Percentiles rank a stretch among this genome's conserved stretches.
Conservation (phyloP, 35 echinoderm and acorn worm species). For the Apostichopus parvimensis region DNA sequence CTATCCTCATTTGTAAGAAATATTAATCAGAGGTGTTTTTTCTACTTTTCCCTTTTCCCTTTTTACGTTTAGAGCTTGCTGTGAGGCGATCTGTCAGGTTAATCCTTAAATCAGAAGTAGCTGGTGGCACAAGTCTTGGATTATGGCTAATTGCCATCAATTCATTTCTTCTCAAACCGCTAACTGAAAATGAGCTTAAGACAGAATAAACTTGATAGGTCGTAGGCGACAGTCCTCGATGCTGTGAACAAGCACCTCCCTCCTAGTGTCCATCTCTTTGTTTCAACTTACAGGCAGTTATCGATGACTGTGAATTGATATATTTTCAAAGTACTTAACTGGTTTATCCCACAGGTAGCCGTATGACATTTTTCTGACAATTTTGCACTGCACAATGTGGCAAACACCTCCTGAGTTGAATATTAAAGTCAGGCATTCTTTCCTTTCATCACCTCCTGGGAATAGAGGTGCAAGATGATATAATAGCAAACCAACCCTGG, state of each 20-base stretch:
- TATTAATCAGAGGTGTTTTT: too few species aligned
- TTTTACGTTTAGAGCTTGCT: too few species aligned
- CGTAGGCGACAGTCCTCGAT: neutral
- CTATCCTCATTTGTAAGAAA: too few species aligned
- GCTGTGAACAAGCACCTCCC: neutral
- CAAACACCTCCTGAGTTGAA: neutral
- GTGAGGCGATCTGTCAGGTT: neutral
- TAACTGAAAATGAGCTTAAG: neutral
- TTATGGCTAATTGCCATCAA: neutral
- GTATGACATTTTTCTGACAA: neutral
- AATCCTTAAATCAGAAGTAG: neutral
- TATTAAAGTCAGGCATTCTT: neutral
- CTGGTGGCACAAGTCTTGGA: neutral
- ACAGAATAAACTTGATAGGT: neutral
- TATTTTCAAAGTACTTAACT: constrained; percentile 10
- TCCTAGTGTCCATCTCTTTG: neutral
- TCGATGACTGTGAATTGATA: neutral
- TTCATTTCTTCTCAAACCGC: neutral
- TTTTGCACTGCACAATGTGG: neutral
- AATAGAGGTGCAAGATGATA: neutral
- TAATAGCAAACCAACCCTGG: neutral
- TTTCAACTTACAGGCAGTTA: neutral
- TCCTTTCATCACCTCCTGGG: neutral
- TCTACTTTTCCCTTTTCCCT: too few species aligned
- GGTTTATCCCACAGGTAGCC: neutral